Base-by-base conservation (phyloP, 2,113 vertebrate species). In the Myotis brandtii region DNA sequence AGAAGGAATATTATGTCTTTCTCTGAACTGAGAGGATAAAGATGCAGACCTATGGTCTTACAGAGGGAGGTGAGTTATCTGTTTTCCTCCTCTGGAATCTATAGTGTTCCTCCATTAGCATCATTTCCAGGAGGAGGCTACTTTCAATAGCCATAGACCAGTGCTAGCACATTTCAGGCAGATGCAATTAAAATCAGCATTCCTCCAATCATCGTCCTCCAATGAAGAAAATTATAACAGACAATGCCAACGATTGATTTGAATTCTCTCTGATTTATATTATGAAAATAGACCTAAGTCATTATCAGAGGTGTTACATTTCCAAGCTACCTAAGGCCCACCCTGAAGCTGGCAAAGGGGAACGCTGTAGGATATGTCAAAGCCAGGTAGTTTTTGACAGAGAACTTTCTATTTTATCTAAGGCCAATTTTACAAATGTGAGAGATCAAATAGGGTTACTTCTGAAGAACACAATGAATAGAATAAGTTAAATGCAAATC, bases 221-320 rank as follows among this genome's bases (percentile, higher is more conserved):
- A 86, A 72, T 73, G 32, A 89, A 86, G 89, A 94, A 97, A 97
- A 97, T 96, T 96, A 96, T 95, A 96, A 87, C 46, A 97, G 97
- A 90, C 80, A 6, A 62, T 90, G 76, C 75, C 64, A 80, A 87
- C 52, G 85, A 87, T 92, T 94, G 89, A 94, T 96, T 98, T 98
- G 92, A 96, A 95, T 96, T 97, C 91, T 27, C 69, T 96, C 67
- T 96, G 86, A 96, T 96, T 97, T 92, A 90, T 85, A 92, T 94
- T 59, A 96, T 93, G 89, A 95, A 98, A 97, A 97, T 96, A 96
- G 48, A 86, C 87, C 93, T 81, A 84, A 82, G 95, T 95, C 91
- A 89, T 89, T 95, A 91, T n/a, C 88, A 91, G 81, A 96, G 83
- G 27, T 64, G 54, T 96, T 97, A 96, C 69, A 94, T 91, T 98